Conservation (phyloP, 2,113 vertebrate genomes). For the Phyllostomus hastatus region DNA sequence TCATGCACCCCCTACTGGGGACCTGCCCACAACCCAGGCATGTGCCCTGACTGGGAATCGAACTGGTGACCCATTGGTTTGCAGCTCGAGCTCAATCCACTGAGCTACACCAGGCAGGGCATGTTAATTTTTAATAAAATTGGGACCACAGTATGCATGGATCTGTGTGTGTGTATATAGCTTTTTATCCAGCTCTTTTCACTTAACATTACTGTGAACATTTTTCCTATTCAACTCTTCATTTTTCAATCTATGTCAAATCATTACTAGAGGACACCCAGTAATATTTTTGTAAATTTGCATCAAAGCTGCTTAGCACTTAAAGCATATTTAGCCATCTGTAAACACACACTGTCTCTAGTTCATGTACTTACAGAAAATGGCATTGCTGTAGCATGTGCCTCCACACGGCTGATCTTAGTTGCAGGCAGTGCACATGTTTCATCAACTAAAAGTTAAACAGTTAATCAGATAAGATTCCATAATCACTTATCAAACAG, state of each 20-base stretch:
- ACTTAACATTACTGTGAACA: not conserved
- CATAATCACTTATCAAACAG: not conserved
- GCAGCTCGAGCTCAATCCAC: too few relatives aligned
- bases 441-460: conserved; percentile 80
- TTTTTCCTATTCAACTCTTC: not conserved
- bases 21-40: too few relatives aligned
- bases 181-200: conserved; percentile 17
- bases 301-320: not conserved
- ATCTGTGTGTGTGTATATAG: not conserved
- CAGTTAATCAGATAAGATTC: conserved; percentile 18
- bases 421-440: conserved; percentile 67
- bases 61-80: too few relatives aligned
- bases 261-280: not conserved
- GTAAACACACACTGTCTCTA: not conserved
- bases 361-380: conserved; percentile 81
- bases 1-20: too few relatives aligned
- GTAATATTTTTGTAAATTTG: not conserved
- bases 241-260: not conserved
- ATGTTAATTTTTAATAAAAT: not conserved
- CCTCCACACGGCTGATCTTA: conserved; percentile 75
- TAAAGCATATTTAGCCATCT: not conserved
- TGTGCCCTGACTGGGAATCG: too few relatives aligned
- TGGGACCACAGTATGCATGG: not conserved
- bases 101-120: too few relatives aligned
- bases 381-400: conserved; percentile 58